A percentile compares a stretch with the other conserved stretches of the same genome.
Conservation (phyloP, 2,113 vertebrate species). For the Marmota monax region DNA sequence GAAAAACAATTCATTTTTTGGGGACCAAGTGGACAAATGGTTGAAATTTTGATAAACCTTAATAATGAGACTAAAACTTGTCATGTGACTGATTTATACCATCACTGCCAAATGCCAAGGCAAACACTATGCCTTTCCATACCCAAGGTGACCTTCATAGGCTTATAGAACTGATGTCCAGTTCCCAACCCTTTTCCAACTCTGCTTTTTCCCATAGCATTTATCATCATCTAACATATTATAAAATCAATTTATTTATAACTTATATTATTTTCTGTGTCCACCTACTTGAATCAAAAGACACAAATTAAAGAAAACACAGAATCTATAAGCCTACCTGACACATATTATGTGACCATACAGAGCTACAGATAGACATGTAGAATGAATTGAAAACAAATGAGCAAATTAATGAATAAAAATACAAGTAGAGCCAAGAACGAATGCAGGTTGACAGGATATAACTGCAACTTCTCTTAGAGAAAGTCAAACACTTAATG, state of each 20-base stretch:
- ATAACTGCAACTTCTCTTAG: neutral
- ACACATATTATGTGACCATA: neutral
- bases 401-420: neutral
- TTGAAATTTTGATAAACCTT: neutral
- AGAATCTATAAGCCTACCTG: neutral
- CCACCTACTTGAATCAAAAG: neutral
- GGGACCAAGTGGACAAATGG: neutral
- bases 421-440: neutral
- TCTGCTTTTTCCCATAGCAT: neutral
- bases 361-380: neutral
- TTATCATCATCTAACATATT: neutral
- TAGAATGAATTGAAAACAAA: neutral
- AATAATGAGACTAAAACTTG: neutral
- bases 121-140: neutral
- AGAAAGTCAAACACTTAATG: neutral
- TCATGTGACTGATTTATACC: neutral
- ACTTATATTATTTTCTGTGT: slow-evolving; percentile 49
- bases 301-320: neutral
- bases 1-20: neutral
- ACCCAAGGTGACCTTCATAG: neutral
- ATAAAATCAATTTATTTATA: neutral
- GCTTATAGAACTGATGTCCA: neutral
- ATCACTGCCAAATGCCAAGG: neutral
- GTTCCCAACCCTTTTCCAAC: neutral
- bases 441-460: neutral